These are phyloP conservation scores for Ispidina lecontei DNA, from an alignment of 2,797 vertebrate species.

Conservation along the genomic window DNA sequence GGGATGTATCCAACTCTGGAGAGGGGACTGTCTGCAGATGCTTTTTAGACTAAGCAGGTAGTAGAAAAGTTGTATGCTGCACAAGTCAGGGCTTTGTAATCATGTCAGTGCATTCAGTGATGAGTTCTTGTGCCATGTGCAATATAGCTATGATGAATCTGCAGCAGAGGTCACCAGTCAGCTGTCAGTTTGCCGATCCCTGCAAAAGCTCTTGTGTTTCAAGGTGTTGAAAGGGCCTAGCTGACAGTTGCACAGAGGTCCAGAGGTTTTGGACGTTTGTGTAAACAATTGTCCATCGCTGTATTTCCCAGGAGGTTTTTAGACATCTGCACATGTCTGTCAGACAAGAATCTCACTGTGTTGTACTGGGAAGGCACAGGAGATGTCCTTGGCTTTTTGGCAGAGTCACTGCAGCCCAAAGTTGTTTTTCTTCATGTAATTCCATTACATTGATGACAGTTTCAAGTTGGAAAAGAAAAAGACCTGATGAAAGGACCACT, in stretches of 20 bases:
- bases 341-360: background rate
- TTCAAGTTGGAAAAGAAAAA: constrained; percentile 53
- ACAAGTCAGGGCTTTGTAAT: background rate
- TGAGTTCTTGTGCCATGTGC: background rate
- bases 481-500: constrained; percentile 56
- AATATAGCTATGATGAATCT: background rate
- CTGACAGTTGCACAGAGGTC: background rate
- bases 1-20: background rate
- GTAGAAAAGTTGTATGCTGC: background rate
- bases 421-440: constrained; percentile 49
- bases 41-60: background rate
- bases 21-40: background rate
- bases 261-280: background rate
- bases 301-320: background rate
- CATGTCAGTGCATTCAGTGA: rapidly evolving
- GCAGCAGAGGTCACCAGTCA: background rate
- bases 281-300: background rate
- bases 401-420: background rate
- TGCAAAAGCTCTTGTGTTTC: background rate
- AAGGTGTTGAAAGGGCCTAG: background rate
- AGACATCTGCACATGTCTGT: background rate
- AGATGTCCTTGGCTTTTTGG: constrained; percentile 62
- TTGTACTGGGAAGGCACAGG: background rate
- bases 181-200: background rate
- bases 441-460: constrained; percentile 69